phyloP scores from a whole-genome alignment of 2,797 vertebrate genomes.

The Cephalopachus bancanus region DNA sequence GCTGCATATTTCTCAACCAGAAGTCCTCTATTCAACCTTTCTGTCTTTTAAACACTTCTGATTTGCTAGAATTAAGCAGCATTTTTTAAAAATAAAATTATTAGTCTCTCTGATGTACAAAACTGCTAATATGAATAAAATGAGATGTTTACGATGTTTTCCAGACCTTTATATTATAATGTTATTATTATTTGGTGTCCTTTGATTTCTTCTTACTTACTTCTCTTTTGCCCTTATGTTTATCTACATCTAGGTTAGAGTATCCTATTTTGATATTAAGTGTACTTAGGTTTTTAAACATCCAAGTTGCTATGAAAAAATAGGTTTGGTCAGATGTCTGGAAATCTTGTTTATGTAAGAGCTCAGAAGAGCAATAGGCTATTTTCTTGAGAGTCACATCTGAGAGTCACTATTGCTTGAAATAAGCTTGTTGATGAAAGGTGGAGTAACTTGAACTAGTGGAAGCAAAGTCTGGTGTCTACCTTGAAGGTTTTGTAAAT shows the following conservation, averaged over 20 bases:
- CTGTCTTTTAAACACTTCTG: slow-evolving; percentile 56
- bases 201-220: background rate
- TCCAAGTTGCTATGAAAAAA: slow-evolving; percentile 25
- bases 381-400: background rate
- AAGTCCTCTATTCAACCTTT: slow-evolving; percentile 80
- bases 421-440: slow-evolving; percentile 33
- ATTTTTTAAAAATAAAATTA: slow-evolving; percentile 51
- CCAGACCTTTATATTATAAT: slow-evolving; percentile 23
- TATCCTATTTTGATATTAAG: slow-evolving; percentile 4
- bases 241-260: background rate
- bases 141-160: background rate
- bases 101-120: slow-evolving; percentile 22
- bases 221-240: slow-evolving; percentile 41
- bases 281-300: slow-evolving; percentile 48
- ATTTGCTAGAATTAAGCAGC: slow-evolving; percentile 46
- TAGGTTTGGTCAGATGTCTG: slow-evolving; percentile 19
- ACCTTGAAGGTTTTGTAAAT: background rate
- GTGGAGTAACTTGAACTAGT: background rate
- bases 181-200: background rate
- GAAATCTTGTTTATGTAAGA: background rate
- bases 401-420: slow-evolving; percentile 22
- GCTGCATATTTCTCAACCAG: slow-evolving; percentile 66
- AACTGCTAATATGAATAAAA: slow-evolving; percentile 22
- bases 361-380: background rate
- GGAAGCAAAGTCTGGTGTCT: slow-evolving; percentile 43